Conservation (phyloP, 2,113 vertebrate species). For the Hippoglossus stenolepis region DNA sequence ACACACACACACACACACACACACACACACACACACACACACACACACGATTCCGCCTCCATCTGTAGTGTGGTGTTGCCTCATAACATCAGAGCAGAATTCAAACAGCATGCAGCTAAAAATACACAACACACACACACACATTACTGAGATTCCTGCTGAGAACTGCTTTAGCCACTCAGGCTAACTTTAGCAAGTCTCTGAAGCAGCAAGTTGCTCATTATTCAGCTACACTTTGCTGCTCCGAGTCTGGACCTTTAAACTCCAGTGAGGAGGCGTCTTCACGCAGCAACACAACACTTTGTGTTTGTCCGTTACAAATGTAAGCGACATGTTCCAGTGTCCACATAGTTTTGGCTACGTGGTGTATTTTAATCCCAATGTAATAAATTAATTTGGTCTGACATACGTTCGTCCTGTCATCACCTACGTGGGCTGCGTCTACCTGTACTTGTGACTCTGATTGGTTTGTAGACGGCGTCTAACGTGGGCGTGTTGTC, state of each 20-base stretch:
- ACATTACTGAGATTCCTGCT: slow-evolving; percentile 54
- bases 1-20: background rate
- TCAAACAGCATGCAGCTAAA: slow-evolving; percentile 60
- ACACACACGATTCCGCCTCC: background rate
- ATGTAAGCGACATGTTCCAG: too few species aligned
- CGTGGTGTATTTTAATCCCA: too few species aligned
- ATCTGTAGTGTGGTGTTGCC: slow-evolving; percentile 20
- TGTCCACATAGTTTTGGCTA: background rate
- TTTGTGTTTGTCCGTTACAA: too few species aligned
- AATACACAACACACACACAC: slow-evolving; percentile 46
- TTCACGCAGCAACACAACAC: too few species aligned
- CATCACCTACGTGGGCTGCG: too few species aligned
- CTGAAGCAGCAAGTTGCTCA: background rate
- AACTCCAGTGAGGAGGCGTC: too few species aligned
- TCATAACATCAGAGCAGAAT: slow-evolving; percentile 42
- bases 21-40: background rate
- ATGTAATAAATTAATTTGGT: background rate
- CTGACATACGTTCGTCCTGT: too few species aligned
- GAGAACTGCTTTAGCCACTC: slow-evolving; percentile 40
- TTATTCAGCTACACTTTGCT: background rate
- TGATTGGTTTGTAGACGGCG: too few species aligned
- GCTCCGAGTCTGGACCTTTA: background rate
- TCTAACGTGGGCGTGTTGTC: too few species aligned
- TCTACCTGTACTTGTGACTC: too few species aligned
- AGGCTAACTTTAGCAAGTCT: slow-evolving; percentile 51